A percentile compares a stretch with the other conserved stretches of the same genome.
Conservation (phyloP, 2,113 vertebrate genomes). For the Sebastes schlegelii region DNA sequence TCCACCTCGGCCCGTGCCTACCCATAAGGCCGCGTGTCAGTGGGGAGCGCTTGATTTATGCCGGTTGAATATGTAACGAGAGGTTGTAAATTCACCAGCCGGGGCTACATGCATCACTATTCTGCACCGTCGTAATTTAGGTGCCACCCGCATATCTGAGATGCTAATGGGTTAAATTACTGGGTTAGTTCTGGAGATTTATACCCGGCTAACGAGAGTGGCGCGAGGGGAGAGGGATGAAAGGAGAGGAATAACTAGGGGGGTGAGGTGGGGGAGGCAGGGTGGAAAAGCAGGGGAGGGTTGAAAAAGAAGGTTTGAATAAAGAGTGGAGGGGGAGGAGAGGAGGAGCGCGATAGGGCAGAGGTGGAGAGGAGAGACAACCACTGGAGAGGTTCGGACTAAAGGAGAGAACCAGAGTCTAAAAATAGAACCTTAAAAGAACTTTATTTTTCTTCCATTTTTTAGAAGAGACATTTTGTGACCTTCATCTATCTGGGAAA, state of each 20-base stretch:
- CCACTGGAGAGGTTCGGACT: not conserved
- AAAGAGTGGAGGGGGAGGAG: constrained; percentile 25
- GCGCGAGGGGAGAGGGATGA: constrained; percentile 39
- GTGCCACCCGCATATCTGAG: constrained; percentile 86
- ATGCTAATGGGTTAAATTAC: constrained; percentile 93
- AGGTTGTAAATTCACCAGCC: constrained; percentile 92
- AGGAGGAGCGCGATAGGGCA: not conserved
- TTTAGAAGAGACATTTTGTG: not conserved
- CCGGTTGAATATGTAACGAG: constrained; percentile 93
- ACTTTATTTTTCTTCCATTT: not conserved
- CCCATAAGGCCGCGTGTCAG: constrained; percentile 91
- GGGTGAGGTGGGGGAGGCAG: constrained; percentile 16
- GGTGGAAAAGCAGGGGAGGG: constrained; percentile 21
- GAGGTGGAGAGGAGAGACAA: constrained; percentile 10
- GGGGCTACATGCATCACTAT: constrained; percentile 83
- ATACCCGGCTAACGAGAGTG: constrained; percentile 81
- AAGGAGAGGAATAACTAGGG: constrained; percentile 41
- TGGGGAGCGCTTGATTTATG: constrained; percentile 91
- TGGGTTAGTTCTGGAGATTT: constrained; percentile 88
- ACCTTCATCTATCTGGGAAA: not conserved
- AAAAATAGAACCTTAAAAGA: not conserved
- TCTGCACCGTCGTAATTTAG: constrained; percentile 83
- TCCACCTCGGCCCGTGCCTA: constrained; percentile 85
- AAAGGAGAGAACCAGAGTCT: not conserved
- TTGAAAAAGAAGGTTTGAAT: constrained; percentile 44